Conservation (phyloP, 2,113 vertebrate genomes). For the Scomber colias region DNA sequence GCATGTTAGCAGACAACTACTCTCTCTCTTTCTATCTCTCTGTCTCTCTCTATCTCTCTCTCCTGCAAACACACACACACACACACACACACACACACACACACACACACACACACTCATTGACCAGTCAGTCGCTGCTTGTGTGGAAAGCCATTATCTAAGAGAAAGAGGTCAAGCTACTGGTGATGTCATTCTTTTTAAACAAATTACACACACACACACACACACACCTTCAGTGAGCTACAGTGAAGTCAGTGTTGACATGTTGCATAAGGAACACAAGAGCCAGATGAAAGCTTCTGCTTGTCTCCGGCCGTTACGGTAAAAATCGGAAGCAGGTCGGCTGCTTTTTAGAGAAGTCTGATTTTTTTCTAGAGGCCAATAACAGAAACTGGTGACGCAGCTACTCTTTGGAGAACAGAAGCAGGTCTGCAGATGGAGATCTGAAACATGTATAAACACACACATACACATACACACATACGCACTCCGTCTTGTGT, state of each 20-base stretch:
- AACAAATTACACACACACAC: constrained; percentile 4
- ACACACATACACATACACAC: constrained; percentile 7
- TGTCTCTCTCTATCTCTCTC: no score
- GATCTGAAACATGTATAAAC: no score
- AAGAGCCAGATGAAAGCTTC: neutral
- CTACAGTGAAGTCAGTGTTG: neutral
- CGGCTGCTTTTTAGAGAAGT: neutral
- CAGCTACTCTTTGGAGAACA: no score
- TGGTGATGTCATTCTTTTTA: constrained; percentile 3
- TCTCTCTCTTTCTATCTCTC: neutral
- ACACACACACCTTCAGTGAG: neutral
- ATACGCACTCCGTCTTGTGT: neutral
- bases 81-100: no score
- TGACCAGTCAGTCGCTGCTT: constrained; percentile 12
- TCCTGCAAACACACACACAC: no score
- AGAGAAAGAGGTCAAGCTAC: constrained; percentile 32
- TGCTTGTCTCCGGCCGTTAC: neutral
- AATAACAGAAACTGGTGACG: no score
- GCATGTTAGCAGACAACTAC: constrained; percentile 2
- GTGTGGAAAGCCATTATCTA: constrained; percentile 36
- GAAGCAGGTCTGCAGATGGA: no score
- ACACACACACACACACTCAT: neutral
- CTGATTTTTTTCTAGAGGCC: neutral
- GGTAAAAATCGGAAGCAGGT: neutral
- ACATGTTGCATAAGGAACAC: neutral